Conservation (phyloP, 2,797 vertebrate species). For the Lemur catta region DNA sequence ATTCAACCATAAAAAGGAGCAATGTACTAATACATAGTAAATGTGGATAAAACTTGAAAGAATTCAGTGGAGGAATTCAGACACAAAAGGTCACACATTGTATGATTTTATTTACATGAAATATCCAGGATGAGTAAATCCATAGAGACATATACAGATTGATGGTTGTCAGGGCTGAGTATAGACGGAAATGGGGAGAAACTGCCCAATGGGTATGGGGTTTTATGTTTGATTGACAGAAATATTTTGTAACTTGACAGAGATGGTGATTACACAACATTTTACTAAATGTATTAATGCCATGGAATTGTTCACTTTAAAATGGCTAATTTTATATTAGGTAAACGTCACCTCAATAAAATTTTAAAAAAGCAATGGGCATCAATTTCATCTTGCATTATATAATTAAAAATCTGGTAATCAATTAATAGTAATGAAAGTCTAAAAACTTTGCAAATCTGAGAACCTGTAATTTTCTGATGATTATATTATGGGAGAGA, state of each 20-base stretch:
- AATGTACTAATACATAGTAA: neutral
- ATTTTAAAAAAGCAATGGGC: neutral
- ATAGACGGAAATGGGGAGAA: neutral
- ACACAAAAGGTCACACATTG: neutral
- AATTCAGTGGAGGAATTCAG: neutral
- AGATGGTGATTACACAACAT: neutral
- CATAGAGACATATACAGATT: neutral
- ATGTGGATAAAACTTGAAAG: neutral
- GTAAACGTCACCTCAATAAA: neutral
- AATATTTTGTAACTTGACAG: neutral
- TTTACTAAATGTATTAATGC: neutral
- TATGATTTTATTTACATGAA: neutral
- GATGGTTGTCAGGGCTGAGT: neutral
- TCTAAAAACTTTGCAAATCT: neutral
- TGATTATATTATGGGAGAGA: neutral
- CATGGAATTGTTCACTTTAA: neutral
- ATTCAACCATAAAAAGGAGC: neutral
- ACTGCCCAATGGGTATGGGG: no score
- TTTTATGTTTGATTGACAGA: neutral
- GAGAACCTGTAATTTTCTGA: neutral
- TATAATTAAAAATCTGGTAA: neutral
- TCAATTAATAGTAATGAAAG: neutral
- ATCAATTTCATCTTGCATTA: neutral
- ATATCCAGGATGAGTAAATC: neutral
- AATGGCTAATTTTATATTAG: neutral